Conservation (phyloP, 2,888 invertebrate genomes). For the Perizoma flavofasciatum region DNA sequence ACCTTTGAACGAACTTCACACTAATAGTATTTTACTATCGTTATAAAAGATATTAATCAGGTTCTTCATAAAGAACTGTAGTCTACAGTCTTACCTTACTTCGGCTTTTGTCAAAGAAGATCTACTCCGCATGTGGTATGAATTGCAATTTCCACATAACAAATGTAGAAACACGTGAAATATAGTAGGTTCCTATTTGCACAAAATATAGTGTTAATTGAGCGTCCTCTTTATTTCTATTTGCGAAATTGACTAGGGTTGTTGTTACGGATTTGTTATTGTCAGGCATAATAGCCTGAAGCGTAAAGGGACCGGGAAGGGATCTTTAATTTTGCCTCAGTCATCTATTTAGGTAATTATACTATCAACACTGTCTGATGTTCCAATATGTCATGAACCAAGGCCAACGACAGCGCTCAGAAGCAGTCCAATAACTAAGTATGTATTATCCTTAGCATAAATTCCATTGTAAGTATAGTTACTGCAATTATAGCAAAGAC, state of each 20-base stretch:
- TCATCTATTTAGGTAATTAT: slow-evolving; percentile 35
- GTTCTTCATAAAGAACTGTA: not conserved
- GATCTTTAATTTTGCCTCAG: slow-evolving; percentile 42
- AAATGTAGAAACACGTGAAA: too few species aligned
- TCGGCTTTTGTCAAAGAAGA: not conserved
- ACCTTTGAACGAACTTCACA: slow-evolving; percentile 21
- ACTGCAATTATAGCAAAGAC: too few species aligned
- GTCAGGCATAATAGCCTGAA: slow-evolving; percentile 57
- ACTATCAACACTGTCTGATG: slow-evolving; percentile 1
- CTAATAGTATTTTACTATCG: not conserved
- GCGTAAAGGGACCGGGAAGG: slow-evolving; percentile 41
- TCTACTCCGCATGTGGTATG: not conserved
- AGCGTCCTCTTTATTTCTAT: slow-evolving; percentile 46
- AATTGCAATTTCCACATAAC: too few species aligned
- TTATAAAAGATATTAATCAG: not conserved
- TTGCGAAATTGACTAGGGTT: slow-evolving; percentile 45
- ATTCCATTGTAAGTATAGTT: too few species aligned
- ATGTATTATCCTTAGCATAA: too few species aligned
- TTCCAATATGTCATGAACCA: not conserved
- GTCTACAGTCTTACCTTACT: not conserved
- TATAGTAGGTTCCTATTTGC: too few species aligned
- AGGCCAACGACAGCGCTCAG: too few species aligned
- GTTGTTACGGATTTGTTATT: slow-evolving; percentile 62
- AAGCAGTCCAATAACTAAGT: too few species aligned
- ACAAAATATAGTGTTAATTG: slow-evolving; percentile 12